Evolutionary conservation across 2,113 vertebrate species (phyloP).

Genomic region (Paramisgurnus dabryanus): DNA sequence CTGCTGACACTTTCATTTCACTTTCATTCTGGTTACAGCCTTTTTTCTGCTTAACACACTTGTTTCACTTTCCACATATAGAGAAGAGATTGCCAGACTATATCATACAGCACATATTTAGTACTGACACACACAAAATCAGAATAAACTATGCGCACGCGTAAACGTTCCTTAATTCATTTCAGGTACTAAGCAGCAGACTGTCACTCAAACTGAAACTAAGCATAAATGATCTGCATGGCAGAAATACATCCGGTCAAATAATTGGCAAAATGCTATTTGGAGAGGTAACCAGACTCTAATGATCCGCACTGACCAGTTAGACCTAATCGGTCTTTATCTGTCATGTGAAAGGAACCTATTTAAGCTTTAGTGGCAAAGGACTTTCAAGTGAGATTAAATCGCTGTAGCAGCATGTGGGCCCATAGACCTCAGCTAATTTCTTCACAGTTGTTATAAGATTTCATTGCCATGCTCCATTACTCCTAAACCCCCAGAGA

Average conservation of each 20-base stretch:
- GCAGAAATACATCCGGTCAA: neutral
- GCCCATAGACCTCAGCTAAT: slow-evolving; percentile 14
- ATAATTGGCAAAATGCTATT: slow-evolving; percentile 4
- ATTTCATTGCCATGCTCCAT: slow-evolving; percentile 25
- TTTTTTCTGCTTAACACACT: neutral
- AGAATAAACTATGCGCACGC: too few relatives aligned
- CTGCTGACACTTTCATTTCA: slow-evolving; percentile 6
- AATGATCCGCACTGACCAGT: neutral
- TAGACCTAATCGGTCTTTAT: neutral
- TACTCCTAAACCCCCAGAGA: slow-evolving; percentile 24
- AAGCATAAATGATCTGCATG: too few relatives aligned
- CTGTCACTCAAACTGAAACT: too few relatives aligned
- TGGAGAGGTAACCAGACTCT: neutral
- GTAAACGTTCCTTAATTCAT: too few relatives aligned
- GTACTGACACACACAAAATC: too few relatives aligned
- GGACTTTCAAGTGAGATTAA: neutral
- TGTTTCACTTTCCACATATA: slow-evolving; percentile 3
- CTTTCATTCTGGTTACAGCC: neutral
- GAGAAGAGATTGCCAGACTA: too few relatives aligned
- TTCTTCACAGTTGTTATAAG: slow-evolving; percentile 33
- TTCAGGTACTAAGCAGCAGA: too few relatives aligned
- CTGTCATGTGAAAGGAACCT: neutral
- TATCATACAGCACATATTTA: neutral
- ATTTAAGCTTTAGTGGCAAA: neutral
- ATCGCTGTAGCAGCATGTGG: slow-evolving; percentile 6